Conservation (phyloP, 2,888 invertebrate species). For the Lepetodrilus schrolli region DNA sequence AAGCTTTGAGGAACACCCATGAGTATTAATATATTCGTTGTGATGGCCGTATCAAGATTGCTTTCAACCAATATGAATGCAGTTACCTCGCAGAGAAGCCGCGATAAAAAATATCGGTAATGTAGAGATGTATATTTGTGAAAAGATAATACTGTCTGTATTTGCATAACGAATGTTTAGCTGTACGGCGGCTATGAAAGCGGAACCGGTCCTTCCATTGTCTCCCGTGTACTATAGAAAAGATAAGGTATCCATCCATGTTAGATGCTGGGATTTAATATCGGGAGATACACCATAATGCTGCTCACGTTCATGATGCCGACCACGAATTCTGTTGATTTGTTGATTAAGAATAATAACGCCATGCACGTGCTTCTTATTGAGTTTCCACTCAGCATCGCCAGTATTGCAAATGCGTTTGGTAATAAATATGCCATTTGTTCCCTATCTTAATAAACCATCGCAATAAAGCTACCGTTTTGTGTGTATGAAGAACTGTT, state of each 20-base stretch:
- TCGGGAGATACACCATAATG: background rate
- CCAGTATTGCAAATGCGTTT: conserved; percentile 16
- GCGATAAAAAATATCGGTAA: conserved; percentile 8
- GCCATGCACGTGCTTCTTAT: conserved; percentile 20
- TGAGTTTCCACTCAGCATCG: conserved; percentile 11
- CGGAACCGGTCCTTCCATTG: background rate
- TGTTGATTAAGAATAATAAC: conserved; percentile 20
- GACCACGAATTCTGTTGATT: background rate
- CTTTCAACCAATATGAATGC: background rate
- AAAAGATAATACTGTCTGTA: background rate
- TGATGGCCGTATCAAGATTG: background rate
- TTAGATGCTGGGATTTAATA: background rate
- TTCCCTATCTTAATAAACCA: conserved; percentile 23
- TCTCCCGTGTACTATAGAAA: background rate
- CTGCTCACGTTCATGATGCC: background rate
- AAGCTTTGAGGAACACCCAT: no score
- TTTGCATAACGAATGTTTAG: background rate
- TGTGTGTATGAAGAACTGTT: conserved; percentile 9
- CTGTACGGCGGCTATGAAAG: background rate
- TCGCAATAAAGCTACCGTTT: conserved; percentile 7
- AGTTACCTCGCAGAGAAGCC: background rate
- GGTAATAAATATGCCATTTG: conserved; percentile 29
- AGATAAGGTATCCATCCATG: background rate
- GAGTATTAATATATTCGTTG: background rate
- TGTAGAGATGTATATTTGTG: conserved; percentile 13